Base-by-base conservation (phyloP, 2,797 vertebrate genomes). In the Philypnodon macrostomus region DNA sequence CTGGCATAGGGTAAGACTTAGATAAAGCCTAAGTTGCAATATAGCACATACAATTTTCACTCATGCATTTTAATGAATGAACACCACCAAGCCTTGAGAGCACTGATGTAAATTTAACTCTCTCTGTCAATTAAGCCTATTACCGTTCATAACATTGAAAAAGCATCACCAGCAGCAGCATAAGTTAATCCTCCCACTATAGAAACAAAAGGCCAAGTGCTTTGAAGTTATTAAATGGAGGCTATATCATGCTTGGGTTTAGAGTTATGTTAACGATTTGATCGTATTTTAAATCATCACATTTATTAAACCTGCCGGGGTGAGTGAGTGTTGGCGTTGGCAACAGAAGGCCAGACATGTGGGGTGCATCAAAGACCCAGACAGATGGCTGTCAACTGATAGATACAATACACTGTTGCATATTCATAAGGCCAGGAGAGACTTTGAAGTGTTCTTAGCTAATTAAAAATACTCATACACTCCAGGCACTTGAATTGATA, bases 391-490 rank as follows among this genome's bases (percentile, higher is more conserved):
- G 86, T 77, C 77, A 65, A 63, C 46, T 2, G 42, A 38, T 47
- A 63, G 73, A 39, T 30, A 77, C 66, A 79, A 80, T 70, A 48
- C 39, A 54, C 68, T 15, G 5, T 39, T 77, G 75, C 71, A 90
- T 90, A 91, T 90, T 88, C 75, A 90, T 87, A 59, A 81, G 63
- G 18, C 1, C 15, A 44, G 29, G 29, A 8, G 63, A 62, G 35
- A 57, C 85, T 90, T 89, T 90, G 87, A 90, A 86, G 85, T 88
- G 51, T 5, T 59, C 77, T 85, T 82, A 80, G 79, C 75, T 80
- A 81, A 88, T 88, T 73, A 61, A 75, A 69, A 58, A 54, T 80
- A 87, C 83, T 86, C 77, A 79, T 81, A 86, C 83, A 84, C 57
- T 74, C 1, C 0, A 67, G 72, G 63, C 50, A 44, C 48, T 70